These are phyloP conservation scores for Hyphantria cunea DNA, from an alignment of 1,140 invertebrate genomes.

Conservation along the genomic window DNA sequence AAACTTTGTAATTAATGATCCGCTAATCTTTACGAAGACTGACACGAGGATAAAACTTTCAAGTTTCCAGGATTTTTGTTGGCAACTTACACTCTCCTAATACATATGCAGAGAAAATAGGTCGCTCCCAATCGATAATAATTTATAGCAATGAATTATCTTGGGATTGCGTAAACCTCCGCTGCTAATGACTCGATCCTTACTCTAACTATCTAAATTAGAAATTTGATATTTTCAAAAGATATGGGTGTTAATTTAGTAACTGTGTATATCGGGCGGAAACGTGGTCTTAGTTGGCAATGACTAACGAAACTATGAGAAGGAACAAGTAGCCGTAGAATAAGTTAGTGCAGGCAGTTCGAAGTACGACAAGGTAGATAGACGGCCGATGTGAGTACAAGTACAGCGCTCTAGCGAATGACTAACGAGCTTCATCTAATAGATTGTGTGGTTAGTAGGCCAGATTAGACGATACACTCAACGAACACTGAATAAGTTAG, in stretches of 20 bases:
- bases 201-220: constrained; percentile 29
- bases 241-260: constrained; percentile 28
- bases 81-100: constrained; percentile 1
- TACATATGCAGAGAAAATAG: constrained; percentile 12
- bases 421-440: constrained; percentile 18
- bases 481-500: constrained; percentile 14
- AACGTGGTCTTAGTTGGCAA: constrained; percentile 26
- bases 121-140: constrained; percentile 12
- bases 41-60: constrained; percentile 35
- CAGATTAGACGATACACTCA: constrained; percentile 13
- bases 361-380: constrained; percentile 22
- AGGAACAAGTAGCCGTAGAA: constrained; percentile 25
- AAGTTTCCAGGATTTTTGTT: constrained; percentile 12
- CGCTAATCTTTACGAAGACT: constrained; percentile 39
- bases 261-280: constrained; percentile 15
- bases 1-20: constrained; percentile 48
- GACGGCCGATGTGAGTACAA: constrained; percentile 14
- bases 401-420: constrained; percentile 25
- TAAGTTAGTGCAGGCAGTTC: constrained; percentile 17
- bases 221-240: constrained; percentile 31
- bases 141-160: constrained; percentile 16
- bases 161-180: constrained; percentile 17
- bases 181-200: constrained; percentile 18
- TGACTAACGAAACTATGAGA: constrained; percentile 28
- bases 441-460: constrained; percentile 8